Percentiles rank a stretch among this genome's conserved stretches.
Evolutionary conservation across 35 echinoderm and acorn worm species (phyloP).

Genomic region (Heliocidaris erythrogramma): DNA sequence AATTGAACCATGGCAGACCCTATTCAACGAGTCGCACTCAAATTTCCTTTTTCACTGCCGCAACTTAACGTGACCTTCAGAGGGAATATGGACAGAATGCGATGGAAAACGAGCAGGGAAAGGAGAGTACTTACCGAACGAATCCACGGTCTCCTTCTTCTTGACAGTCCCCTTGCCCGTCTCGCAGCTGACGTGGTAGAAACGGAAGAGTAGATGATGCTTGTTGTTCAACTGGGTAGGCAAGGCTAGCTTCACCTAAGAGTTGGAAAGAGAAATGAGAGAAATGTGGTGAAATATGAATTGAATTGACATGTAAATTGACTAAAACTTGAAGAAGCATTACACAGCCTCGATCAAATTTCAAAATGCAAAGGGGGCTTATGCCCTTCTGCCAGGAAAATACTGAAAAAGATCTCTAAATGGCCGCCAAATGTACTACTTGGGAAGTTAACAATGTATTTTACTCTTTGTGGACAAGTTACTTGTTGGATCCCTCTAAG

Average conservation of each 20-base stretch:
- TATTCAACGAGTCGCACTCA: too few species aligned
- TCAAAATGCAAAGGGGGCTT: too few species aligned
- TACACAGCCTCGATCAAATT: too few species aligned
- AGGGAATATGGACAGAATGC: not conserved
- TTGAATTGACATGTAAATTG: not conserved
- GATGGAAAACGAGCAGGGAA: not conserved
- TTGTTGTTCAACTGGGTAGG: constrained; percentile 84
- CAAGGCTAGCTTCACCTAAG: constrained; percentile 87
- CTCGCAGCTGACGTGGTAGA: constrained; percentile 98
- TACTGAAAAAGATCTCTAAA: too few species aligned
- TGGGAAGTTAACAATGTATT: too few species aligned
- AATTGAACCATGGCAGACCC: too few species aligned
- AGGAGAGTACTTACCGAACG: constrained; percentile 68
- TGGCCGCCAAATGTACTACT: too few species aligned
- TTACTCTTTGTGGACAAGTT: too few species aligned
- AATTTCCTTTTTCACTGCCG: too few species aligned
- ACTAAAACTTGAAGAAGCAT: not conserved
- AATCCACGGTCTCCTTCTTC: constrained; percentile 93
- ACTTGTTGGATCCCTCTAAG: too few species aligned
- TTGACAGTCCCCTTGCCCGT: constrained; percentile 94
- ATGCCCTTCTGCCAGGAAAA: too few species aligned
- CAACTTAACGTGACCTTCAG: not conserved
- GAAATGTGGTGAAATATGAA: not conserved
- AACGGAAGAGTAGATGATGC: constrained; percentile 95
- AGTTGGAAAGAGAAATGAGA: constrained; percentile 34